Conservation (phyloP, 2,113 vertebrate genomes). For the Oplegnathus fasciatus region DNA sequence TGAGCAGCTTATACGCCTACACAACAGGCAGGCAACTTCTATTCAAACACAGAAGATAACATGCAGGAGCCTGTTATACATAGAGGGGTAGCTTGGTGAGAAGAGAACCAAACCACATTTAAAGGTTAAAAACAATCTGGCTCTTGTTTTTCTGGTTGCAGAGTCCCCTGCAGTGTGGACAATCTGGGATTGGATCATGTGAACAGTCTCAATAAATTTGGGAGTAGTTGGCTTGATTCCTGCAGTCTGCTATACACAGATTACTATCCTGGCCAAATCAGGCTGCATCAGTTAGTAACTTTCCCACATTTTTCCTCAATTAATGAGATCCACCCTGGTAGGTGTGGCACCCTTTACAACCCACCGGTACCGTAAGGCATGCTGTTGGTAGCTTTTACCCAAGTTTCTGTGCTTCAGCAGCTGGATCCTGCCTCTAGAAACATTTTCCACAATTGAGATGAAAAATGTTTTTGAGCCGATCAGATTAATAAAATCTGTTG, state of each 20-base stretch:
- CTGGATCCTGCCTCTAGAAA: not conserved
- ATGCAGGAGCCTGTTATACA: not conserved
- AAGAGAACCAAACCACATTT: not conserved
- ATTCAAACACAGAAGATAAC: not conserved
- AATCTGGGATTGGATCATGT: not conserved
- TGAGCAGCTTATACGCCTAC: no score
- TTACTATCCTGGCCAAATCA: not conserved
- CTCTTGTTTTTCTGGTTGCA: no score
- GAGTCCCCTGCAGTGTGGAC: no score
- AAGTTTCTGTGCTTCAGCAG: not conserved
- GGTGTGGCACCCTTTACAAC: not conserved
- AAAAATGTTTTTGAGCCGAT: not conserved
- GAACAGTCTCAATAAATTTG: not conserved
- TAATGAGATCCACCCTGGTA: constrained; percentile 1
- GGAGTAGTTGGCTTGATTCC: not conserved
- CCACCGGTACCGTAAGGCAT: not conserved
- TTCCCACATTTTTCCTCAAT: not conserved
- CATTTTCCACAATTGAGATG: not conserved
- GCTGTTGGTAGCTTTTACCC: not conserved
- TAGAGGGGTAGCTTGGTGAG: not conserved
- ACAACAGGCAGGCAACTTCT: not conserved
- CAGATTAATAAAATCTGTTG: not conserved
- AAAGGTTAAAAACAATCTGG: not conserved
- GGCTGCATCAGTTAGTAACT: not conserved
- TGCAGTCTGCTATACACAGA: not conserved